Evolutionary conservation across 2,797 vertebrate genomes (phyloP).

Genomic region (Smutsia temminckii): DNA sequence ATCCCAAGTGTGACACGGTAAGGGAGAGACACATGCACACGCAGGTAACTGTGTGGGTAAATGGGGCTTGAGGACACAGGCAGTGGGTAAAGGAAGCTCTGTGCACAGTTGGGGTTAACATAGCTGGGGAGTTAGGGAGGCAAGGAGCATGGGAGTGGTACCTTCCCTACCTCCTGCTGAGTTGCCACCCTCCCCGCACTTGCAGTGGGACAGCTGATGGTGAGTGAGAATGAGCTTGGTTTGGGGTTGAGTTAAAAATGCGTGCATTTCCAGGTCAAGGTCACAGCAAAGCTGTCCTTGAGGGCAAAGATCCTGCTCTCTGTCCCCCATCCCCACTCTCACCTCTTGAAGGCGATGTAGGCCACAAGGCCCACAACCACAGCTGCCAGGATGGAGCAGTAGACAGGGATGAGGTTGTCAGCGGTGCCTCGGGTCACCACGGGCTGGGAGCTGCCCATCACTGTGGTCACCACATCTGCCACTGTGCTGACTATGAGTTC

Average conservation of each 20-base stretch:
- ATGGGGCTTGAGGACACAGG: neutral
- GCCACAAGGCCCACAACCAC: constrained; percentile 95
- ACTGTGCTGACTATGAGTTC: constrained; percentile 77
- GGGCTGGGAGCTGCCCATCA: constrained; percentile 90
- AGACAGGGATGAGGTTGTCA: constrained; percentile 97
- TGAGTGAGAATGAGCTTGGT: neutral
- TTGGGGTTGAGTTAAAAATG: neutral
- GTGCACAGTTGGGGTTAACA: neutral
- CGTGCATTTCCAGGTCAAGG: neutral
- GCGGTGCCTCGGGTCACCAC: constrained; percentile 89
- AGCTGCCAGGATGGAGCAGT: constrained; percentile 97
- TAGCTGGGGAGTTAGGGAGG: neutral
- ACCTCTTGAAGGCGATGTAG: constrained; percentile 97
- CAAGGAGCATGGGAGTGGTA: neutral
- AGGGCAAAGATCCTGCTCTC: neutral
- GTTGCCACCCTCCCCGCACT: neutral
- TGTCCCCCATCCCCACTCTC: constrained; percentile 36
- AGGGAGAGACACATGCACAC: neutral
- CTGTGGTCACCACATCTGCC: constrained; percentile 86
- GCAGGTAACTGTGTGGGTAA: fast-evolving
- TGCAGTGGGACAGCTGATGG: fast-evolving
- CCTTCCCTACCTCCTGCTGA: neutral
- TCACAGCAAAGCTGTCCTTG: neutral
- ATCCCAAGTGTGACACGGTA: neutral
- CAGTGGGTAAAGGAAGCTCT: neutral